phyloP scores from a whole-genome alignment of 2,113 vertebrate genomes.

The Vulpes lagopus region DNA sequence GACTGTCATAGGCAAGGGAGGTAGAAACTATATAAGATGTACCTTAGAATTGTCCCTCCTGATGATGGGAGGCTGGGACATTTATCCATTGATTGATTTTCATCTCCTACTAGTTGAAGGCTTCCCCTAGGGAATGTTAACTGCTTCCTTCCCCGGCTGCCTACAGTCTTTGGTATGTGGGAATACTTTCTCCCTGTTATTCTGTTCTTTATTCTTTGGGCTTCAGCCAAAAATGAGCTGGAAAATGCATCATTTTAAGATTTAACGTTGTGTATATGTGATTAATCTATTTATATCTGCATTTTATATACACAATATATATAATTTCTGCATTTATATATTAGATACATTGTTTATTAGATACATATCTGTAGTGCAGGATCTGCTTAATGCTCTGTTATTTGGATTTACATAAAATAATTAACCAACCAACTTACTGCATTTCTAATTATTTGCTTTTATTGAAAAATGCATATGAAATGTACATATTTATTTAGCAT shows the following conservation, averaged over 20 bases:
- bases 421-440: neutral
- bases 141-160: neutral
- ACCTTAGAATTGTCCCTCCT: neutral
- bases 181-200: neutral
- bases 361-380: too few relatives aligned
- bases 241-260: neutral
- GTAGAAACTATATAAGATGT: neutral
- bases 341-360: too few relatives aligned
- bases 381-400: neutral
- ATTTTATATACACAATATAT: neutral
- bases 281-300: neutral
- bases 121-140: neutral
- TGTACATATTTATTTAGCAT: neutral
- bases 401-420: conserved; percentile 31
- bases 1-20: neutral
- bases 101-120: neutral
- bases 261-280: neutral
- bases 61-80: neutral
- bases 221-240: conserved; percentile 3
- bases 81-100: neutral
- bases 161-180: neutral
- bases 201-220: neutral
- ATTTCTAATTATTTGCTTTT: conserved; percentile 34
- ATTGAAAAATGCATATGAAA: neutral
- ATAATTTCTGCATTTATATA: neutral